These are phyloP conservation scores for Lacerta bilineata DNA, from an alignment of 2,797 vertebrate species.

Conservation along the genomic window DNA sequence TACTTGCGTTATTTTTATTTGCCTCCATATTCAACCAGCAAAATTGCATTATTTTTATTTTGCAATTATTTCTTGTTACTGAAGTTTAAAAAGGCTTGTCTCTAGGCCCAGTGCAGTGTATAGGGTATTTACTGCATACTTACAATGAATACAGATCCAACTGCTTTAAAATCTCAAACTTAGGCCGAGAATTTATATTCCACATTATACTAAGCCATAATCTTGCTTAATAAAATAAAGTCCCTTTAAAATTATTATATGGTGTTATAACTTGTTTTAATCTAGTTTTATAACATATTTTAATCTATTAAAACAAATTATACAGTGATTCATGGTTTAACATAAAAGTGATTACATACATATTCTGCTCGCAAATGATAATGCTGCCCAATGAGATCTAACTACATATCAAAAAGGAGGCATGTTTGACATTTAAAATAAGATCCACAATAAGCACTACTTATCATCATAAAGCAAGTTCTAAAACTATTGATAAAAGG, in stretches of 20 bases:
- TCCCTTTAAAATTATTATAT: slow-evolving; percentile 28
- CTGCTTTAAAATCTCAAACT: slow-evolving; percentile 25
- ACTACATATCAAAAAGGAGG: slow-evolving; percentile 1
- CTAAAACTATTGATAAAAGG: slow-evolving; percentile 45
- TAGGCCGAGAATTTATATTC: slow-evolving; percentile 11
- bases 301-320: slow-evolving; percentile 33
- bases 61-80: not conserved
- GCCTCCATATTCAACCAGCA: slow-evolving; percentile 22
- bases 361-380: not conserved
- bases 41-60: not conserved
- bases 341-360: slow-evolving; percentile 45
- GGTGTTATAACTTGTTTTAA: slow-evolving; percentile 35
- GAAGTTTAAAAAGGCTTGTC: not conserved
- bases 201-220: slow-evolving; percentile 21
- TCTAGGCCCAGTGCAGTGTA: not conserved
- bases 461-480: slow-evolving; percentile 22
- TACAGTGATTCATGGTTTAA: slow-evolving; percentile 43
- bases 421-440: slow-evolving; percentile 41
- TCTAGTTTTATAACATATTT: slow-evolving; percentile 47
- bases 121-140: not conserved
- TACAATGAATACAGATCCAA: not conserved
- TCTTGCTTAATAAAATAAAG: slow-evolving; percentile 4
- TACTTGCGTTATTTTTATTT: slow-evolving; percentile 27
- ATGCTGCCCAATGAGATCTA: not conserved
- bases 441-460: slow-evolving; percentile 44